Evolutionary conservation across 35 echinoderm and acorn worm species (phyloP).

Genomic region (Acanthaster planci): DNA sequence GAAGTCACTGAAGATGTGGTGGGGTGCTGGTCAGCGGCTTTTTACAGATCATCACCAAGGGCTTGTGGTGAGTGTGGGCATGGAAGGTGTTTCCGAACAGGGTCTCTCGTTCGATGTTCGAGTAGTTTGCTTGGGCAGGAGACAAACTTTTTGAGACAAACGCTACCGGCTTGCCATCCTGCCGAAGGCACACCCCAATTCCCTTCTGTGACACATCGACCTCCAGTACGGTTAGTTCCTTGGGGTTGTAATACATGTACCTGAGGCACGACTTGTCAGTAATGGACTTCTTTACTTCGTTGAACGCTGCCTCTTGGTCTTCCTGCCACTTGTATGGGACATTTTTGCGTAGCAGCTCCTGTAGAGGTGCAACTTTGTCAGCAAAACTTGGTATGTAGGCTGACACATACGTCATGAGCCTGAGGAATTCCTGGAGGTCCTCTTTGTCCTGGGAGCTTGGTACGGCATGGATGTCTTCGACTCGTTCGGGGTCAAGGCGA

Average conservation of each 20-base stretch:
- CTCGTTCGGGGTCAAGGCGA: no score
- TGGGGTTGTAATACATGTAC: constrained; percentile 60
- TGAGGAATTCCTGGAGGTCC: no score
- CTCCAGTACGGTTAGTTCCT: constrained; percentile 31
- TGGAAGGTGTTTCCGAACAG: no score
- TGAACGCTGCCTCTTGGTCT: constrained; percentile 24
- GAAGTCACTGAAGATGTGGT: no score
- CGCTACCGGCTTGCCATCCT: constrained; percentile 63
- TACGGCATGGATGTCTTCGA: no score
- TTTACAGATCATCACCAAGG: no score
- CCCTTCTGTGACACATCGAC: constrained; percentile 64
- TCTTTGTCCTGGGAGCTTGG: no score
- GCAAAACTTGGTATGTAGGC: constrained; percentile 46
- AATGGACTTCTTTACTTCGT: constrained; percentile 34
- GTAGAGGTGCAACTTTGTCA: background rate
- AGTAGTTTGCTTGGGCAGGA: no score
- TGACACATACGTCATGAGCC: no score
- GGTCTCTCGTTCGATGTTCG: no score
- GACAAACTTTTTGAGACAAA: constrained; percentile 54
- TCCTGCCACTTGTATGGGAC: constrained; percentile 38
- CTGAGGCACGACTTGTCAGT: constrained; percentile 33
- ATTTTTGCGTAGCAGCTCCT: constrained; percentile 35
- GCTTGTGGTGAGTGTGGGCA: no score
- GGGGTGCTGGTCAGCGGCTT: no score
- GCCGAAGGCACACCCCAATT: constrained; percentile 52